Evolutionary conservation across 2,888 invertebrate species (phyloP), one percentile per base, ranked within the genome.

Genomic region (Apotomis turbidana): DNA sequence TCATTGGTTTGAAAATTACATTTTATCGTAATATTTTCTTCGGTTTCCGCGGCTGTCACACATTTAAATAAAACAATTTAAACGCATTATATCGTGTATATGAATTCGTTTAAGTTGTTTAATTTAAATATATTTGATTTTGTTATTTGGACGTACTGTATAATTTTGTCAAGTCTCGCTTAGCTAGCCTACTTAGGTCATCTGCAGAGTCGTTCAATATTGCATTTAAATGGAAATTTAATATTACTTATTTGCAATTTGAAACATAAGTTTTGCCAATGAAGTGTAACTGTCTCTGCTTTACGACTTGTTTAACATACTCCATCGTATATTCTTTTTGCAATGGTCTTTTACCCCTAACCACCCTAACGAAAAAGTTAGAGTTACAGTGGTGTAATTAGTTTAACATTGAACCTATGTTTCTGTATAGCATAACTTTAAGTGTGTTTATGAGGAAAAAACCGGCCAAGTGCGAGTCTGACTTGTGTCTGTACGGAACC

Each of bases 181-280:
- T n/a, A 61, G 83, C 81, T 86, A 82, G 77, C 81, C 85, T 82
- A 85, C 81, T 83, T 83, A 74, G 74, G 75, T 73, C 75, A 76
- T 80, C 77, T 77, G 75, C 70, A 70, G 77, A 73, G 62, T 75
- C 76, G 76, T 77, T 79, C 78, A 75, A 80, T 81, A 85, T 81
- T 79, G 78, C 78, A 78, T 79, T 77, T 76, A 76, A 77, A 80
- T 78, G 66, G 76, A 66, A 70, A 76, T 79, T 83, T 83, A 81
- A 81, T 83, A 78, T 76, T 72, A 76, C 77, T 79, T 78, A 79
- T 83, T 81, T 83, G 79, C 78, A 80, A 82, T 80, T 78, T 78
- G 76, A 76, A 79, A 78, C 77, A 80, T 78, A 80, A 72, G 54
- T 68, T 72, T 77, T 78, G 78, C 77, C 80, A 77, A 78, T 74